Conservation (phyloP, 2,797 vertebrate genomes). For the Hylomyscus alleni region DNA sequence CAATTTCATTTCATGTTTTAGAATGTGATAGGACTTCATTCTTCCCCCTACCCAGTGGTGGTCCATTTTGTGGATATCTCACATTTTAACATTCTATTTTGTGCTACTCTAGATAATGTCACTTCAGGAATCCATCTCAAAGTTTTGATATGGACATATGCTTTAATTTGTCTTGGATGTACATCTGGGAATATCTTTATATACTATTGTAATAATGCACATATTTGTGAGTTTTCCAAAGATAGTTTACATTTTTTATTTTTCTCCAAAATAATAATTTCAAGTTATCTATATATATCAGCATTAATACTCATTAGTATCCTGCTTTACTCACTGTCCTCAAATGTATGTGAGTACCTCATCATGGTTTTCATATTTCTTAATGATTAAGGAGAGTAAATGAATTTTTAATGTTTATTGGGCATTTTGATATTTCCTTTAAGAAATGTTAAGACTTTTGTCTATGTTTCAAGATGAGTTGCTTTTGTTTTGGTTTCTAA, state of each 20-base stretch:
- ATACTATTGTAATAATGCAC: neutral
- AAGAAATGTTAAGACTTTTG: neutral
- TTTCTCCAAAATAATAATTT: neutral
- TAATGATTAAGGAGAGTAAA: neutral
- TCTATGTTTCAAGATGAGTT: neutral
- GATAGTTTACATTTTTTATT: neutral
- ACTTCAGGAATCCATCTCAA: neutral
- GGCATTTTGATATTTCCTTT: neutral
- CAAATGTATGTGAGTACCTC: neutral
- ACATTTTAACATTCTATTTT: neutral
- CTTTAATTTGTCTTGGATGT: neutral
- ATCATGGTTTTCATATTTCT: neutral
- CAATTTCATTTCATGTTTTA: neutral
- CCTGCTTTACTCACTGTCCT: neutral
- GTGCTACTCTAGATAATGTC: neutral
- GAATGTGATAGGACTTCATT: neutral
- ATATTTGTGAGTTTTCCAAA: neutral
- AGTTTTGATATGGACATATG: neutral
- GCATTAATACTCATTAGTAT: neutral
- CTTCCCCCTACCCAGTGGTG: neutral
- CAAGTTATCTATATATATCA: neutral
- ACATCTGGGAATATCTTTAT: neutral
- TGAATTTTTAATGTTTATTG: neutral
- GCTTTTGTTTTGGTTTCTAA: neutral
- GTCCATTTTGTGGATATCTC: neutral